Base-by-base conservation (phyloP, 2,797 vertebrate genomes). In the Phalanger gymnotis region DNA sequence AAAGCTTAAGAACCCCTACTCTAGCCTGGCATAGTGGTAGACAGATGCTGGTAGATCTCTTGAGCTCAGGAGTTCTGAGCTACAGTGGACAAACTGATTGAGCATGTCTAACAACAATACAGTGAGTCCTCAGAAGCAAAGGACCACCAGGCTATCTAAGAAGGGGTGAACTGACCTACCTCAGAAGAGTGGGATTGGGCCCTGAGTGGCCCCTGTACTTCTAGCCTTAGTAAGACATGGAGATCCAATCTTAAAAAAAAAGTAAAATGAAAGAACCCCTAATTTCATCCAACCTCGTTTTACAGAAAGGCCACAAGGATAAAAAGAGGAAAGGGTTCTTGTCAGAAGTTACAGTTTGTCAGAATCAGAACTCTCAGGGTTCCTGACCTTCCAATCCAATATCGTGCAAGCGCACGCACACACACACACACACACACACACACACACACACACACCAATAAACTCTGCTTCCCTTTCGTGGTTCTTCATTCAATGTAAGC, bases 401-500 rank as follows among this genome's bases (percentile, higher is more conserved):
- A 7, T n/a, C 53, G 9, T 25, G 47, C 13, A n/a, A 6, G 0
- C 3, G 1, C 5, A 14, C 5, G 19, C 30, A n/a, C 51, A 54
- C 54, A 73, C 51, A 14, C 27, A 57, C 12, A 5, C 73, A 61
- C 27, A 57, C 40, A 40, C 0, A 34, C n/a, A 28, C 12, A 53
- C 10, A 53, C 34, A 61, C 90, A 57, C 22, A 53, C 9, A 66
- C 31, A 81, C n/a, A 19, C 5, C 14, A 81, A n/a, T 87, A 27
- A 87, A 51, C 73, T 47, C 73, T 87, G 25, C 40, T 54, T 90
- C 19, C 16, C 34, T 90, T 53, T 16, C 54, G 30, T 92, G 90
- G 92, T 90, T 94, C 81, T 31, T 94, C 95, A 95, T 93, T 92
- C 47, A 54, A 25, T 34, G 22, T 51, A 91, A 93, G 57, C 66